Base-by-base conservation (phyloP, 2,888 invertebrate genomes). In the Eustalomyia histrio region DNA sequence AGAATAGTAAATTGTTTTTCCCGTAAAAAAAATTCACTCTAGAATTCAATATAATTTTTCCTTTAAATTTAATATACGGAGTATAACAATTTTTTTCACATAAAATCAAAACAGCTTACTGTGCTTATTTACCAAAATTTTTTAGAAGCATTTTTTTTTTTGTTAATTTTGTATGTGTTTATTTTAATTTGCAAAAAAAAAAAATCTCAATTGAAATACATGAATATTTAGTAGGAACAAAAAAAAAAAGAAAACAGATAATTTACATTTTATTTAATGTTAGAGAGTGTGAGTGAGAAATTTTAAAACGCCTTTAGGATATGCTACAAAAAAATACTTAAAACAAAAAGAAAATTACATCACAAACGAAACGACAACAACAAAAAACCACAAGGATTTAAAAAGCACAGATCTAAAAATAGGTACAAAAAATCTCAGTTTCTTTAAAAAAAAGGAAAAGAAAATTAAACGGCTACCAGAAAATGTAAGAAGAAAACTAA, bases 401-500 rank as follows among this genome's bases (percentile, higher is more conserved):
- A 79, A n/a, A 61, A 55, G 57, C 73, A 74, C 17, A 16, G 29
- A n/a, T 52, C 39, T 17, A 73, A 55, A 57, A 69, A 35, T 8
- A 18, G 47, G 24, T 12, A 24, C 6, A 29, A 65, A 43, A 60
- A 72, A 33, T 21, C 55, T 73, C 35, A 53, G 50, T 60, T 73
- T 39, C 21, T 10, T n/a, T 39, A 73, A 61, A 72, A 52, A 52
- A 65, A 65, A 24, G 35, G 67, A 79, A 61, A 65, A 8, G 17
- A 65, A 79, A 61, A 39, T 74, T 58, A 18, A 47, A 71, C 55
- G 65, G 69, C 65, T 76, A 75, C 55, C 17, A 71, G 65, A 65
- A 71, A 50, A 80, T 64, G n/a, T 58, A 61, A 33, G 4, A n/a
- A 58, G 1, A 69, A 64, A 69, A 18, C 14, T 63, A 16, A 50